These are phyloP conservation scores for Philereme vetulata DNA, from an alignment of 2,888 invertebrate species.

Conservation along the genomic window DNA sequence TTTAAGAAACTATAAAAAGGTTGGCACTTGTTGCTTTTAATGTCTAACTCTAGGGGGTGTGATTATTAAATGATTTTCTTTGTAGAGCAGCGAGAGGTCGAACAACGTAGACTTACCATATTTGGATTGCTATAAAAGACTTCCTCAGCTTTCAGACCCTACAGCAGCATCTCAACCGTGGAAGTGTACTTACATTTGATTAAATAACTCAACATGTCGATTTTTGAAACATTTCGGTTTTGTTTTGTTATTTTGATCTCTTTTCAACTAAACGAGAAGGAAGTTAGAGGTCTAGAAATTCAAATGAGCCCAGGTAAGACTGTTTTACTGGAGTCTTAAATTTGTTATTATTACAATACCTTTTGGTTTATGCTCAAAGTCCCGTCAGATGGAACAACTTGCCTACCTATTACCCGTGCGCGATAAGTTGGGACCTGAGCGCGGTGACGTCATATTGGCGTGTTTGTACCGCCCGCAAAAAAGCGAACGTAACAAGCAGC, in stretches of 20 bases:
- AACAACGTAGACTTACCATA: not conserved
- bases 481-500: no score
- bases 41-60: slow-evolving; percentile 38
- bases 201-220: slow-evolving; percentile 44
- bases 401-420: no score
- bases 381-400: no score
- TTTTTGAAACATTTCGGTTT: slow-evolving; percentile 40
- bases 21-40: slow-evolving; percentile 1
- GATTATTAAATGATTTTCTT: slow-evolving; percentile 54
- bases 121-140: slow-evolving; percentile 30
- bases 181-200: not conserved
- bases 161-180: slow-evolving; percentile 19
- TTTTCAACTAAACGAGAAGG: slow-evolving; percentile 53
- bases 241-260: slow-evolving; percentile 49
- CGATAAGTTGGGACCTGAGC: no score
- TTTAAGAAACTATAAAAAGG: slow-evolving; percentile 3
- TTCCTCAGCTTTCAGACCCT: not conserved
- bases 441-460: no score
- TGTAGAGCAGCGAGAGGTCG: slow-evolving; percentile 17
- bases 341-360: no score
- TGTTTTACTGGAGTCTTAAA: not conserved
- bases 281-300: slow-evolving; percentile 62
- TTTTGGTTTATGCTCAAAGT: no score
- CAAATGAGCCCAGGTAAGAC: slow-evolving; percentile 63
- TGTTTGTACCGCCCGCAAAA: no score